Base-by-base conservation (phyloP, 1,140 invertebrate genomes). In the Conus ventricosus region DNA sequence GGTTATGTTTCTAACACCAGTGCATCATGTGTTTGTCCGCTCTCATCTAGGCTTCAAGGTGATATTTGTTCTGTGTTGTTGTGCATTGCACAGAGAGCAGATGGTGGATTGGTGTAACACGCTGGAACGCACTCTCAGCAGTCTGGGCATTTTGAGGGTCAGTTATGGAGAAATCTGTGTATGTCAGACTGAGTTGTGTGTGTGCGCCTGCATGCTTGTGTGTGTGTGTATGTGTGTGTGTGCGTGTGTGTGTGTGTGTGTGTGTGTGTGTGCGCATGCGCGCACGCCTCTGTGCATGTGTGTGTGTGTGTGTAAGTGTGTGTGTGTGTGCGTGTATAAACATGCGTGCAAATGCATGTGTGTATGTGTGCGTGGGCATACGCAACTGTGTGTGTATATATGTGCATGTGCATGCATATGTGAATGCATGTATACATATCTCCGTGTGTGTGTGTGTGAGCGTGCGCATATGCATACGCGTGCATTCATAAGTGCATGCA, bases 31-130 rank as follows among this genome's bases (percentile, higher is more conserved):
- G 39, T 39, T 39, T 39, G 39, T 39, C 39, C 39, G 3, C 39
- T 39, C 39, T 39, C 39, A 39, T 39, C 39, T 39, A 39, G 39
- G 39, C 39, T 39, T 39, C 39, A 39, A 39, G 39, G 39, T 39
- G 39, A 39, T 39, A 3, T 39, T 39, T 39, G 0, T 39, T 39
- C n/a, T 39, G 39, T 39, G 39, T 39, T 39, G 39, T 39, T 39
- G 39, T 39, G 39, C 39, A 39, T 15, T 60, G 57, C 15, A 4
- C 87, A 92, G 92, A 63, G 89, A 91, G 13, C 88, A 88, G 17
- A 92, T 92, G 92, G 67, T 91, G 39, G 85, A 89, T 25, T 92
- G 92, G 92, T 91, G 91, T 81, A 76, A 90, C 82, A 86, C 85
- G 54, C 63, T 92, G 53, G 91, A 92, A 86, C 85, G 88, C 54